phyloP scores from a whole-genome alignment of 2,113 vertebrate genomes.

The Romanogobio albipinnatus region DNA sequence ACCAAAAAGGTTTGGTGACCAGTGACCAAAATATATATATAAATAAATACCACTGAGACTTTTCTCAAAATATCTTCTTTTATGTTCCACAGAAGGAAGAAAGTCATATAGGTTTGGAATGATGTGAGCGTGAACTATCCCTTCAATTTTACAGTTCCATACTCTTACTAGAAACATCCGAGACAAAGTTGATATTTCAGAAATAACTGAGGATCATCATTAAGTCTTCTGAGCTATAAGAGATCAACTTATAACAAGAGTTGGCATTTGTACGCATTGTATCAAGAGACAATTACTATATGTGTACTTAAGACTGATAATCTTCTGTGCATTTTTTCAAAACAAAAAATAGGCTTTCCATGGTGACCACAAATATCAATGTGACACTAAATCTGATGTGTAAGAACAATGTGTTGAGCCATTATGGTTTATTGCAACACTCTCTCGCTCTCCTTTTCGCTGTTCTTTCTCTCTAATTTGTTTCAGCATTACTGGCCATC shows the following conservation, averaged over 20 bases:
- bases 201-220: background rate
- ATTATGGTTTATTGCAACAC: constrained; percentile 9
- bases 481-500: constrained; percentile 19
- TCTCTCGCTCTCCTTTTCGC: background rate
- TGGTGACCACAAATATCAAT: background rate
- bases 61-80: background rate
- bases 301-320: too few relatives aligned
- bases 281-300: too few relatives aligned
- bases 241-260: background rate
- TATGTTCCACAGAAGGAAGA: background rate
- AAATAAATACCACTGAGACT: background rate
- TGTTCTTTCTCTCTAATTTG: constrained; percentile 14
- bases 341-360: background rate
- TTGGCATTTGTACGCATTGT: too few relatives aligned
- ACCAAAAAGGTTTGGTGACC: background rate
- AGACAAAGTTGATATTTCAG: background rate
- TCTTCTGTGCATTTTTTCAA: too few relatives aligned
- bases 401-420: background rate
- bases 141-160: background rate
- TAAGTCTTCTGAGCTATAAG: background rate
- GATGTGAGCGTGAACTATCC: background rate
- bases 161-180: background rate
- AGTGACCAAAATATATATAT: background rate
- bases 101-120: background rate
- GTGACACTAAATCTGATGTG: background rate